phyloP scores from a whole-genome alignment of 53 echinoderm and acorn worm genomes.

The Holothuria leucospilota region DNA sequence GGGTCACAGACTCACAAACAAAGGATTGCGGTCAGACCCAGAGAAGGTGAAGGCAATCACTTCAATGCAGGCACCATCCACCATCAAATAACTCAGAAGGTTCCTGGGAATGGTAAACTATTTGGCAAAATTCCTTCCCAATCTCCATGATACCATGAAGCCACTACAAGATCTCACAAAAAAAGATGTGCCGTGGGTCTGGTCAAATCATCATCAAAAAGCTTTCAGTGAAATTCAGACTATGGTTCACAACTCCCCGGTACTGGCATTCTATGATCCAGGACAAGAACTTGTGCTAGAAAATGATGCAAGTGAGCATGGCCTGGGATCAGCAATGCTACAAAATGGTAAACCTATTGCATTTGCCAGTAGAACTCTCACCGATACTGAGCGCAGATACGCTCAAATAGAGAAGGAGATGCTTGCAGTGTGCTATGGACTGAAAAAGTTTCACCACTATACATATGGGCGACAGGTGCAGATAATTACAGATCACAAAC shows the following conservation, averaged over 20 bases:
- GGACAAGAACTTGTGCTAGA: conserved; percentile 54
- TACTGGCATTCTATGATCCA: conserved; percentile 61
- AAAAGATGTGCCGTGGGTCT: no score
- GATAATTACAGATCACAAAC: conserved; percentile 71
- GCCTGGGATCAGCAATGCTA: conserved; percentile 57
- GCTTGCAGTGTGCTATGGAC: conserved; percentile 34
- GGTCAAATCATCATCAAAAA: no score
- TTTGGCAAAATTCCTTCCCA: no score
- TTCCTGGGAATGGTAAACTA: conserved; percentile 65
- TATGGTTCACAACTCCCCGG: conserved; percentile 20
- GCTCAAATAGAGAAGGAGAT: conserved; percentile 61
- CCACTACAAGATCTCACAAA: no score
- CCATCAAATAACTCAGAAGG: conserved; percentile 56
- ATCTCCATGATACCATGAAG: no score
- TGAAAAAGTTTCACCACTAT: conserved; percentile 43
- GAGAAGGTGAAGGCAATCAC: no score
- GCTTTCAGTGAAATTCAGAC: no score
- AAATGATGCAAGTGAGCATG: conserved; percentile 64
- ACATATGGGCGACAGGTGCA: conserved; percentile 47
- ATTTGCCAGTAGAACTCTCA: no score
- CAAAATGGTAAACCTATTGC: conserved; percentile 63
- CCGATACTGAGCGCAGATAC: conserved; percentile 63
- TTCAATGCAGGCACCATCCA: conserved; percentile 65
- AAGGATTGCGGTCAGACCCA: no score
- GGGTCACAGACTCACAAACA: no score